These are phyloP conservation scores for Scaeva pyrastri DNA, from an alignment of 2,888 invertebrate species.

Conservation along the genomic window DNA sequence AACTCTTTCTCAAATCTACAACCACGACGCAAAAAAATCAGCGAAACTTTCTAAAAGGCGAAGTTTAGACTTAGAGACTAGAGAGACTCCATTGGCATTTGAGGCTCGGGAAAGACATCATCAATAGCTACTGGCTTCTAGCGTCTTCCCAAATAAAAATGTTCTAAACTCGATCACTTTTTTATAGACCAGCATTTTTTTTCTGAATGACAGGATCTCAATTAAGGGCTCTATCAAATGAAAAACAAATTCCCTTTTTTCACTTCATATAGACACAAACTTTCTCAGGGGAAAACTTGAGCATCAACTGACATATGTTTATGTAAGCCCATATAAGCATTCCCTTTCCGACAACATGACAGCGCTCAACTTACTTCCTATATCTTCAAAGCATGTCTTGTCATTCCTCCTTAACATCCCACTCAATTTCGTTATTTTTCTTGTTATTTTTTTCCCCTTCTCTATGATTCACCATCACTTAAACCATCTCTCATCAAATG, in stretches of 20 bases:
- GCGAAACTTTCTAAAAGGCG: too few relatives aligned
- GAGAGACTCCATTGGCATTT: too few relatives aligned
- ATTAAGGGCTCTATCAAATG: background rate
- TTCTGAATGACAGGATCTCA: slow-evolving; percentile 11
- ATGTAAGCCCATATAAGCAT: slow-evolving; percentile 59
- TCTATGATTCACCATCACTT: slow-evolving; percentile 56
- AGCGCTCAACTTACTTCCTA: slow-evolving; percentile 66
- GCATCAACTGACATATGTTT: slow-evolving; percentile 59
- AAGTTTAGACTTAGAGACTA: too few relatives aligned
- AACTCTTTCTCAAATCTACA: too few relatives aligned
- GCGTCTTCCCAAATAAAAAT: background rate
- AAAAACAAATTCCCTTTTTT: too few relatives aligned
- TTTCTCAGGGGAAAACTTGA: slow-evolving; percentile 6
- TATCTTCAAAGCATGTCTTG: slow-evolving; percentile 15
- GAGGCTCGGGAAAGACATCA: background rate
- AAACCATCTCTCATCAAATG: slow-evolving; percentile 63
- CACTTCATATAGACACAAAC: background rate
- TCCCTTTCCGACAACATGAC: slow-evolving; percentile 59
- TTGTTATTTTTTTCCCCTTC: background rate
- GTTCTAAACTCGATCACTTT: background rate
- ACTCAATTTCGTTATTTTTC: slow-evolving; percentile 4
- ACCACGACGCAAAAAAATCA: too few relatives aligned
- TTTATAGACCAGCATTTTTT: background rate
- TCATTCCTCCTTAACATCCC: slow-evolving; percentile 11
- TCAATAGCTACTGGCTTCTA: background rate